A percentile compares a stretch with the other conserved stretches of the same genome.
Conservation (phyloP, 2,888 invertebrate species). For the Ceraclea dissimilis region DNA sequence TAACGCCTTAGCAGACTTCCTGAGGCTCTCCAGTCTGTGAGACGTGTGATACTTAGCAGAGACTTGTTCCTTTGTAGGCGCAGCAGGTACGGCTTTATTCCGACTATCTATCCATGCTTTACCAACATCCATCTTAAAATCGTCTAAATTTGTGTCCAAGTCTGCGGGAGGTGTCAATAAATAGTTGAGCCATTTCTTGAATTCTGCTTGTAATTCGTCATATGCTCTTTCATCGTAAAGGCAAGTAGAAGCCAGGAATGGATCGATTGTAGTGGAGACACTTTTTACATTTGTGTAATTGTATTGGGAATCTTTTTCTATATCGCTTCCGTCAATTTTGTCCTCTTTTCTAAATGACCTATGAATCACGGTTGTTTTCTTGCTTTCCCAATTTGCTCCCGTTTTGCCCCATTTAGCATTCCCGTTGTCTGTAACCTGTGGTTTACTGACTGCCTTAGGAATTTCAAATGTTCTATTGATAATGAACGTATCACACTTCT, state of each 20-base stretch:
- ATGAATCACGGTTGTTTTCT: background rate
- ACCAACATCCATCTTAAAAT: constrained; percentile 59
- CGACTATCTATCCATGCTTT: constrained; percentile 69
- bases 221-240: constrained; percentile 63
- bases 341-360: background rate
- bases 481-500: constrained; percentile 38
- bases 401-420: constrained; percentile 29
- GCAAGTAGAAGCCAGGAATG: constrained; percentile 57
- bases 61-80: constrained; percentile 64
- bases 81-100: constrained; percentile 55
- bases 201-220: constrained; percentile 59
- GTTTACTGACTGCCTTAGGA: constrained; percentile 10
- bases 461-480: constrained; percentile 41
- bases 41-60: constrained; percentile 61
- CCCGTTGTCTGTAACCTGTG: constrained; percentile 28
- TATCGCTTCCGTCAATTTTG: background rate
- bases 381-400: constrained; percentile 27
- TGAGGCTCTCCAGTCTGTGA: constrained; percentile 55
- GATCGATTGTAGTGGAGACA: constrained; percentile 53
- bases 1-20: constrained; percentile 59
- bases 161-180: constrained; percentile 68
- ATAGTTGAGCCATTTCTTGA: constrained; percentile 74
- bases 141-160: constrained; percentile 54
- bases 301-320: constrained; percentile 7
- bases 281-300: constrained; percentile 31